Conservation (phyloP, 2,888 invertebrate genomes). For the Ophonus ardosiacus region DNA sequence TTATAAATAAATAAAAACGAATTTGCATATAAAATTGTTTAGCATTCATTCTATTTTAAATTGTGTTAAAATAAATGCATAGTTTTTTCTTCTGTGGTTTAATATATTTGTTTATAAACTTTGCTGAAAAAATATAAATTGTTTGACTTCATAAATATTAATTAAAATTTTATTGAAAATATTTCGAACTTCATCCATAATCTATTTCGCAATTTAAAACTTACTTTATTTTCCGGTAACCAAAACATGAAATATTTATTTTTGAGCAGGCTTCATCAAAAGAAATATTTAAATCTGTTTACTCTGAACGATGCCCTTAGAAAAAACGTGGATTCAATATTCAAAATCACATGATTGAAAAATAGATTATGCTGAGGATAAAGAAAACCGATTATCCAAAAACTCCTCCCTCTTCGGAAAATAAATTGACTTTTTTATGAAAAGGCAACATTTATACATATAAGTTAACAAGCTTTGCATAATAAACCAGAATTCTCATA, state of each 20-base stretch:
- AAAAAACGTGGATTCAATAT: constrained; percentile 37
- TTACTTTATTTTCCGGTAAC: neutral
- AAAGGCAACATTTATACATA: constrained; percentile 44
- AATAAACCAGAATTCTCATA: constrained; percentile 55
- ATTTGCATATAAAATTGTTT: neutral
- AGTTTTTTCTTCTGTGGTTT: neutral
- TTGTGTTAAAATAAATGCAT: neutral
- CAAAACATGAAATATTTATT: constrained; percentile 43
- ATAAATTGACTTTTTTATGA: constrained; percentile 53
- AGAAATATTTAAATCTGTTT: constrained; percentile 33
- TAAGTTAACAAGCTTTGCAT: constrained; percentile 60
- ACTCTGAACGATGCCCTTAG: neutral
- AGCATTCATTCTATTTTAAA: neutral
- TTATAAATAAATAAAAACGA: neutral
- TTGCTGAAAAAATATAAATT: too few relatives aligned
- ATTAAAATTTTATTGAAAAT: neutral
- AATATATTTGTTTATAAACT: too few relatives aligned
- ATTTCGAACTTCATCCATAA: neutral
- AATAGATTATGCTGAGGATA: constrained; percentile 33
- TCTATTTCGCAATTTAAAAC: constrained; percentile 28
- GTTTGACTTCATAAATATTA: neutral
- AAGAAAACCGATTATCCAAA: constrained; percentile 42
- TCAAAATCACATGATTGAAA: constrained; percentile 50
- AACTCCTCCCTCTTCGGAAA: neutral
- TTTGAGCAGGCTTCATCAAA: constrained; percentile 15